Evolutionary conservation across 1,140 invertebrate genomes (phyloP).

Genomic region (Hylaeus volcanicus): DNA sequence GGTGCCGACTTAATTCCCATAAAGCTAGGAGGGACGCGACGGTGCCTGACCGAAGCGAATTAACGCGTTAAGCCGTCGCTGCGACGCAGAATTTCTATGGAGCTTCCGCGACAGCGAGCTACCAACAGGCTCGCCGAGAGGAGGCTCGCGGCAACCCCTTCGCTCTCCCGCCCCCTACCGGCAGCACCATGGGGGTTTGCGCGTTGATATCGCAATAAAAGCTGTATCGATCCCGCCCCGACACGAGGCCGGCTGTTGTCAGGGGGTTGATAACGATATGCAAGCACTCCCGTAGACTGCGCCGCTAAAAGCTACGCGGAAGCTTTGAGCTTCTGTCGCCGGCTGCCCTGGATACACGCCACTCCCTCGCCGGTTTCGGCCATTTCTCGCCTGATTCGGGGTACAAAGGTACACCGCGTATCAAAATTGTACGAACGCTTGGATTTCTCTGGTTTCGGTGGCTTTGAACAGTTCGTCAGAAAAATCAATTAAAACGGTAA

Average conservation of each 20-base stretch:
- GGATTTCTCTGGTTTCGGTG: too few relatives aligned
- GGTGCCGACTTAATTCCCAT: background rate
- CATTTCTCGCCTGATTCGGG: slow-evolving; percentile 3
- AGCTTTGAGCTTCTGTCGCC: slow-evolving; percentile 30
- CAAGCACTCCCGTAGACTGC: slow-evolving; percentile 54
- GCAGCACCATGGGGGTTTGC: slow-evolving; percentile 71
- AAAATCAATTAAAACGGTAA: too few relatives aligned
- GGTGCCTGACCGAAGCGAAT: slow-evolving; percentile 15
- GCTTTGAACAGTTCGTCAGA: too few relatives aligned
- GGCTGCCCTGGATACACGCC: background rate
- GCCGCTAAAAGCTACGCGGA: slow-evolving; percentile 44
- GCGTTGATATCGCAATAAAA: slow-evolving; percentile 76
- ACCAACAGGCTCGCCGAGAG: background rate
- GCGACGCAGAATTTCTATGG: slow-evolving; percentile 54
- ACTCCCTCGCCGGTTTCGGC: background rate
- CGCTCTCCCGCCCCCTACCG: slow-evolving; percentile 42
- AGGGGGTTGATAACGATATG: slow-evolving; percentile 77
- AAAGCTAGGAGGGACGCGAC: background rate
- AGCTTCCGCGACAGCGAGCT: slow-evolving; percentile 62
- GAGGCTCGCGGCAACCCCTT: slow-evolving; percentile 20
- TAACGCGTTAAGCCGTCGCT: slow-evolving; percentile 36
- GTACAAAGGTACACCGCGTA: too few relatives aligned
- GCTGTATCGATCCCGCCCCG: slow-evolving; percentile 76
- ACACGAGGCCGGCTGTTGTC: slow-evolving; percentile 74
- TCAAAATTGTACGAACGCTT: too few relatives aligned